Percentiles rank a stretch among this genome's conserved stretches.
Conservation (phyloP, 2,888 invertebrate species). For the Apotomis turbidana region DNA sequence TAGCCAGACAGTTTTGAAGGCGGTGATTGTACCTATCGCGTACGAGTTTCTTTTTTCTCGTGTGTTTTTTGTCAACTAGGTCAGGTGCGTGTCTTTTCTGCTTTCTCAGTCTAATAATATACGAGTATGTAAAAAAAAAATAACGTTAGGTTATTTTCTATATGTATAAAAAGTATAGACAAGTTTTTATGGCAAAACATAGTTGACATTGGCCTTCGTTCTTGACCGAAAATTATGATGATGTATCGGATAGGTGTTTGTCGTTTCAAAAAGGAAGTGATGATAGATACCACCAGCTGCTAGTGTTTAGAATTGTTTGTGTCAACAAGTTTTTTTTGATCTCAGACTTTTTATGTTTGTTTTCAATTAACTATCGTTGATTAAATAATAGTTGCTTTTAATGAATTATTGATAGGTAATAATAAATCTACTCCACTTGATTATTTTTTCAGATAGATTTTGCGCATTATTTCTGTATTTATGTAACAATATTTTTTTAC, state of each 20-base stretch:
- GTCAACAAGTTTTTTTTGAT: conserved; percentile 7
- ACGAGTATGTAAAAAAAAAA: too few species aligned
- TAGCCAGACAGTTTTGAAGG: too few species aligned
- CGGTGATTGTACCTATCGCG: too few species aligned
- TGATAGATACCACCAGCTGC: conserved; percentile 2
- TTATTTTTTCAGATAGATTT: not conserved
- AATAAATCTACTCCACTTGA: not conserved
- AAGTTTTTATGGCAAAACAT: conserved; percentile 54
- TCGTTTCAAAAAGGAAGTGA: conserved; percentile 24
- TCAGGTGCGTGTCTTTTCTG: too few species aligned
- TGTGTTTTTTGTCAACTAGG: too few species aligned
- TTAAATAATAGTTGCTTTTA: not conserved
- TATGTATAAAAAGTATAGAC: too few species aligned
- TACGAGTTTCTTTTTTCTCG: too few species aligned
- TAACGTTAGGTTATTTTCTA: too few species aligned
- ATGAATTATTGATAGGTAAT: not conserved
- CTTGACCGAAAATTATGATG: conserved; percentile 60
- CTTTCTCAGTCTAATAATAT: too few species aligned
- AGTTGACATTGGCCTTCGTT: conserved; percentile 76
- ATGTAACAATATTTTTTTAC: not conserved
- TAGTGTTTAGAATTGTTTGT: conserved; percentile 1
- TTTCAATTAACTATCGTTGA: not conserved
- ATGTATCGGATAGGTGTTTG: conserved; percentile 12
- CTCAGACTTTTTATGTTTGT: not conserved
- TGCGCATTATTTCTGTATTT: not conserved